These are phyloP conservation scores for Aphidius ervi DNA, from an alignment of 1,140 invertebrate genomes.

Conservation along the genomic window DNA sequence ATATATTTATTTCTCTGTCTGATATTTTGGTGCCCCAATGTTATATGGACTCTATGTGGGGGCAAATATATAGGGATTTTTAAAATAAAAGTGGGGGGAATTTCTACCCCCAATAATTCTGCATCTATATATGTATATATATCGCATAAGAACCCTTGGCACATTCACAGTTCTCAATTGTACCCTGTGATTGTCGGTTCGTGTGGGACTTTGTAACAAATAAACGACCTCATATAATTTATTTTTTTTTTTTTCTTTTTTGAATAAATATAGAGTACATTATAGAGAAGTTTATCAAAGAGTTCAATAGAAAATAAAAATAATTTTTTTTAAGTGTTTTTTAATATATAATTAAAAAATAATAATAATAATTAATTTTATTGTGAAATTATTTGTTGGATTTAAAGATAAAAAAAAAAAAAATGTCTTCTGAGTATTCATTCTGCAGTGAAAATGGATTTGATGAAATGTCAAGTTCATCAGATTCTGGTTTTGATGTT, in stretches of 20 bases:
- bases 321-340: too few relatives aligned
- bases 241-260: neutral
- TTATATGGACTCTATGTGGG: conserved; percentile 29
- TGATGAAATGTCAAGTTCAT: conserved; percentile 66
- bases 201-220: neutral
- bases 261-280: neutral
- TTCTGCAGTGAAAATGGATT: conserved; percentile 57
- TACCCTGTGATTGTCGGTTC: conserved; percentile 37
- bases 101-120: conserved; percentile 39
- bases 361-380: neutral
- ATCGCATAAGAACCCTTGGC: conserved; percentile 35
- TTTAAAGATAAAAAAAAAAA: neutral
- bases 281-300: too few relatives aligned
- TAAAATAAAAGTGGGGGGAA: conserved; percentile 21
- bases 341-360: neutral
- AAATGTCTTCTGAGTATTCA: conserved; percentile 41
- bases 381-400: conserved; percentile 15
- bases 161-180: conserved; percentile 45
- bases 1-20: conserved; percentile 20
- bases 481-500: conserved; percentile 66
- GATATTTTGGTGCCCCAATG: conserved; percentile 35
- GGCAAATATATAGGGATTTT: conserved; percentile 7
- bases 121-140: conserved; percentile 36
- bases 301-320: too few relatives aligned
- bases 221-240: neutral